Conservation (phyloP, 1,140 invertebrate species). For the Gryllus bimaculatus region DNA sequence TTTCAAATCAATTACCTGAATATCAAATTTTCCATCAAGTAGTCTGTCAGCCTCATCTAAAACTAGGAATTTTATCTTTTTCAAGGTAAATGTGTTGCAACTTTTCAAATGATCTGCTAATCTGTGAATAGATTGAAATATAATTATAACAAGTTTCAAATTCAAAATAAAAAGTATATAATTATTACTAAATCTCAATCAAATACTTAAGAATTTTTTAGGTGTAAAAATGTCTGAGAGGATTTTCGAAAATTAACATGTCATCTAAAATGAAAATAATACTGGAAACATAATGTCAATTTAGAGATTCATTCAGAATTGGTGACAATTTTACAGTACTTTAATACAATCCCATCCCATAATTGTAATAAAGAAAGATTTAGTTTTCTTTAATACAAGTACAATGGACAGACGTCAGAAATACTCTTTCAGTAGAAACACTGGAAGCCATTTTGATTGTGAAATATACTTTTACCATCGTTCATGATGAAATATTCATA, state of each 20-base stretch:
- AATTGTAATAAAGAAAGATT: neutral
- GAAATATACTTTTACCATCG: too few species aligned
- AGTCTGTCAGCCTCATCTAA: constrained; percentile 89
- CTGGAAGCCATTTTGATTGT: too few species aligned
- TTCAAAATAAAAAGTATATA: neutral
- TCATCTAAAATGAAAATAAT: too few species aligned
- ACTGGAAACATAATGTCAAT: too few species aligned
- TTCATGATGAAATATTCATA: neutral
- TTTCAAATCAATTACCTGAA: constrained; percentile 39
- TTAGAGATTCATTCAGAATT: too few species aligned
- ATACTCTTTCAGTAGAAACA: too few species aligned
- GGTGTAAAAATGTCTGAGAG: neutral
- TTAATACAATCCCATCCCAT: neutral
- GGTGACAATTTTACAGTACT: neutral
- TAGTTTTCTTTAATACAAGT: neutral
- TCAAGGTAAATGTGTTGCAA: constrained; percentile 71
- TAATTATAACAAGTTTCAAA: neutral
- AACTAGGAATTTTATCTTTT: constrained; percentile 74
- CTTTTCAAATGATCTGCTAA: constrained; percentile 81
- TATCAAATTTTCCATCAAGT: constrained; percentile 69
- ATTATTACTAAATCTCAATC: neutral
- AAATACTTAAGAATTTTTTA: neutral
- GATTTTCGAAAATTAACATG: too few species aligned
- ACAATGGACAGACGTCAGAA: too few species aligned
- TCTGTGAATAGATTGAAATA: constrained; percentile 26